These are phyloP conservation scores for Esox lucius DNA, from an alignment of 2,797 vertebrate genomes.

Conservation along the genomic window DNA sequence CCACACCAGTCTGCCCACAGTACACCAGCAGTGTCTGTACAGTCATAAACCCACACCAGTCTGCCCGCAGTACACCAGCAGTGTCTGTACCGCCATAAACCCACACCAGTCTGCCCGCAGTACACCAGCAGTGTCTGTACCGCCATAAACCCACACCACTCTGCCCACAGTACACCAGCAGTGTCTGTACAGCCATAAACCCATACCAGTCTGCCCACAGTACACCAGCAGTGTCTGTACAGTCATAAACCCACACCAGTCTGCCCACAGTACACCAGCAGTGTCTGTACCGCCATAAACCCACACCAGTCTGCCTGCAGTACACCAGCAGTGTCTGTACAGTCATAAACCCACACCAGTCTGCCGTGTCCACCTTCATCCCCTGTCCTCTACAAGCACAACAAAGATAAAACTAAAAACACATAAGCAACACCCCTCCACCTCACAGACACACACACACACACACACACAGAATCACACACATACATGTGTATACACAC, in stretches of 20 bases:
- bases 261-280: constrained; percentile 22
- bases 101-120: neutral
- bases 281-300: constrained; percentile 2
- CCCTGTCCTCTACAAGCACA: neutral
- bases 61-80: constrained; percentile 22
- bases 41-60: neutral
- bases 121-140: constrained; percentile 19
- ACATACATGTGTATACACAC: neutral
- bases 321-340: constrained; percentile 25
- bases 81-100: constrained; percentile 2
- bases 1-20: neutral
- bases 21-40: constrained; percentile 19
- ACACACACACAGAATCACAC: constrained; percentile 1
- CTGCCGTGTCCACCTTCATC: neutral
- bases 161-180: constrained; percentile 22
- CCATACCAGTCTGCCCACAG: neutral
- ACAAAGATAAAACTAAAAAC: constrained; percentile 14
- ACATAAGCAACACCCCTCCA: constrained; percentile 14
- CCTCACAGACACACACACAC: neutral
- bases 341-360: neutral
- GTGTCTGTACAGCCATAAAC: constrained; percentile 2
- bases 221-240: constrained; percentile 19
- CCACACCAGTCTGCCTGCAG: constrained; percentile 46
- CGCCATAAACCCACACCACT: neutral
- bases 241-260: neutral